Evolutionary conservation across 2,888 invertebrate genomes (phyloP).

Genomic region (Melieria picta): DNA sequence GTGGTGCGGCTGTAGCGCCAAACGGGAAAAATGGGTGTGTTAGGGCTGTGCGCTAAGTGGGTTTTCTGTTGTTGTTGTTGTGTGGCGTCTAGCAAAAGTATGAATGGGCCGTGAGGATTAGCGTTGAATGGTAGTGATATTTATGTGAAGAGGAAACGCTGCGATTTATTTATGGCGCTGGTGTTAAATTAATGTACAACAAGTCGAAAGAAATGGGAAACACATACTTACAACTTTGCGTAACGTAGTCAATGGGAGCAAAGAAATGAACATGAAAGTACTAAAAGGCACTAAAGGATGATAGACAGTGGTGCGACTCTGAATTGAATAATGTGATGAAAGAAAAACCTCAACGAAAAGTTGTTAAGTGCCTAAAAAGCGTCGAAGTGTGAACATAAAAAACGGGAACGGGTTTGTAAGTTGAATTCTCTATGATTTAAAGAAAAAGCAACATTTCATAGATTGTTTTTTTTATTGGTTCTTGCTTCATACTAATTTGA

Average conservation of each 20-base stretch:
- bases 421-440: no score
- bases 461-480: no score
- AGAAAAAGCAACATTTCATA: no score
- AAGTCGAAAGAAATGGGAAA: no score
- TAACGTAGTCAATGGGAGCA: no score
- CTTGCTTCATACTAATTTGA: no score
- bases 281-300: neutral
- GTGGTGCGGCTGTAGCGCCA: no score
- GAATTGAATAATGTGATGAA: neutral
- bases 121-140: slow-evolving; percentile 25
- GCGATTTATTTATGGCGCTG: slow-evolving; percentile 37
- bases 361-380: neutral
- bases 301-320: no score
- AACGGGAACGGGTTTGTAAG: no score
- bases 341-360: neutral
- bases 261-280: neutral
- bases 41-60: neutral
- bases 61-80: neutral
- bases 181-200: slow-evolving; percentile 19
- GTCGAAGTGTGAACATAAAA: no score
- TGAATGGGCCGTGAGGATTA: neutral
- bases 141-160: slow-evolving; percentile 36
- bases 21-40: slow-evolving; percentile 4
- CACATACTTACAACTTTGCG: no score
- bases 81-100: neutral